Evolutionary conservation across 2,113 vertebrate genomes (phyloP).

Genomic region (Oenanthe melanoleuca): DNA sequence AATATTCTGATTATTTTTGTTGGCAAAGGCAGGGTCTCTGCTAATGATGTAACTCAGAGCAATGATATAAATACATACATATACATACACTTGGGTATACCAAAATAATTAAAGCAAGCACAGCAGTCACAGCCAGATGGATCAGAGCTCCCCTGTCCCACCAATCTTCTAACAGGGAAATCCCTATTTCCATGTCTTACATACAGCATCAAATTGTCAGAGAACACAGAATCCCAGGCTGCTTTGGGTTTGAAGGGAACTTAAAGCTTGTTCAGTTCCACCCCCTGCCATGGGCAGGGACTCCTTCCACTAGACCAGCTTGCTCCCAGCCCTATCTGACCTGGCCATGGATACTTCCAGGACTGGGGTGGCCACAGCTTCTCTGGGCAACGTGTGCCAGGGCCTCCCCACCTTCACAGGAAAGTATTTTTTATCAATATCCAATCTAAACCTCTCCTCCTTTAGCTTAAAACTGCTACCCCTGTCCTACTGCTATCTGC

Average conservation of each 20-base stretch:
- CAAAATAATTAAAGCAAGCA: neutral
- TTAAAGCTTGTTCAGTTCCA: neutral
- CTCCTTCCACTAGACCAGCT: neutral
- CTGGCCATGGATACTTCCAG: neutral
- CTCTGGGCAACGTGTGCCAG: neutral
- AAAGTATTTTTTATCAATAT: neutral
- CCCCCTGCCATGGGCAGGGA: neutral
- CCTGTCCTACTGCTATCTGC: neutral
- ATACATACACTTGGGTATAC: neutral
- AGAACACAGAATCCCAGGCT: neutral
- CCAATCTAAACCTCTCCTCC: neutral
- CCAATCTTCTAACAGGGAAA: neutral
- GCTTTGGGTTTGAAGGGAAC: neutral
- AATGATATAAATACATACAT: neutral
- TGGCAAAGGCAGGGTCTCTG: neutral
- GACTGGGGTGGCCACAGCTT: neutral
- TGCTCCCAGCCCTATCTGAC: neutral
- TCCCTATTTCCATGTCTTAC: rapidly evolving
- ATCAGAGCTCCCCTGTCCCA: neutral
- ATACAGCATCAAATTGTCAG: neutral
- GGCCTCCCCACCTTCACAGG: neutral
- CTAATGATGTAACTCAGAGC: neutral
- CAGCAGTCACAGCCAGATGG: neutral
- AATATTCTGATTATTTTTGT: neutral
- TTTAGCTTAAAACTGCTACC: neutral